Percentiles rank a stretch among this genome's conserved stretches.
These are phyloP conservation scores for Drosophila nr. medialis DNA, from an alignment of 2,888 invertebrate species.

Conservation along the genomic window DNA sequence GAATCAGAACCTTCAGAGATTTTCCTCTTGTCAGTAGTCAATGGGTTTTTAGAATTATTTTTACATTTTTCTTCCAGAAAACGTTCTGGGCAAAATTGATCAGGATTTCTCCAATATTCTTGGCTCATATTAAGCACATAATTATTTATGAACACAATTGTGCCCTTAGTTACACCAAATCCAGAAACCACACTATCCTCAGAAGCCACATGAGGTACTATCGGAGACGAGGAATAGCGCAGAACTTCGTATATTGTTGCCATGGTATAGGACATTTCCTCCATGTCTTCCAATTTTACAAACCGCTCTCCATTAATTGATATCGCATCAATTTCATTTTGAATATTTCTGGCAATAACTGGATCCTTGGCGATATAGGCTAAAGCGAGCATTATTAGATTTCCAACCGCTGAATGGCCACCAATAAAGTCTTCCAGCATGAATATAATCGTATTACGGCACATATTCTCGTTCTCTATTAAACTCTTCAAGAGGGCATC, in stretches of 20 bases:
- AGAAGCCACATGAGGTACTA: constrained; percentile 95
- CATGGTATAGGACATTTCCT: constrained; percentile 91
- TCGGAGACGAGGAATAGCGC: constrained; percentile 92
- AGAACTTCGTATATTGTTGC: constrained; percentile 92
- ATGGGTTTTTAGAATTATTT: neutral
- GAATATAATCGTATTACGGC: constrained; percentile 91
- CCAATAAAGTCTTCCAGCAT: constrained; percentile 95
- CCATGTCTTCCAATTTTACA: constrained; percentile 88
- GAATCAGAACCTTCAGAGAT: constrained; percentile 86
- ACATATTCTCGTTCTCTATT: constrained; percentile 87
- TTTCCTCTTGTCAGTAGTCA: constrained; percentile 57
- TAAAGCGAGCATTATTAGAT: constrained; percentile 91
- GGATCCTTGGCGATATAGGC: constrained; percentile 89
- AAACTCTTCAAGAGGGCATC: constrained; percentile 91
- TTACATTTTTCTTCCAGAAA: constrained; percentile 86
- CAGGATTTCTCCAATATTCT: constrained; percentile 90
- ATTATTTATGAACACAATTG: constrained; percentile 93
- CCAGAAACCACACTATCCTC: constrained; percentile 90
- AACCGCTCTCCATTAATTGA: constrained; percentile 85
- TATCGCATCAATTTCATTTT: constrained; percentile 88
- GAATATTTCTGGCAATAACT: constrained; percentile 88
- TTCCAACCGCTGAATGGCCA: constrained; percentile 94
- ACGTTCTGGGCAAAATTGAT: constrained; percentile 90
- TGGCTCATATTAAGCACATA: constrained; percentile 92
- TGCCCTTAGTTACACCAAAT: constrained; percentile 90